Base-by-base conservation (phyloP, 1,140 invertebrate species). In the Drosophila melanogaster region DNA sequence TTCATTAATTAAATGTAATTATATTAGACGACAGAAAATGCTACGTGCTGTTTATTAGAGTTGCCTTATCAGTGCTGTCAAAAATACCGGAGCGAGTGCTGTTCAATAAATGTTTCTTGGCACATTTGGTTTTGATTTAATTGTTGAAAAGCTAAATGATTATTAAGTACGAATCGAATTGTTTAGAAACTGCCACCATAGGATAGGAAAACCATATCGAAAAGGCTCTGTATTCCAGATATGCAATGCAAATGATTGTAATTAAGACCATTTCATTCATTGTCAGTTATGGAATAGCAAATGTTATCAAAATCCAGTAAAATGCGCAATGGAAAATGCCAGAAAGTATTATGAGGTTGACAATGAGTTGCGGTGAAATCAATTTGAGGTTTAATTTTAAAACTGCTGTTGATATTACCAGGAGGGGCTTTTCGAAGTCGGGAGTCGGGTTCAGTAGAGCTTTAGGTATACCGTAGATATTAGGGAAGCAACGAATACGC, bases 391-490 rank as follows among this genome's bases (percentile, higher is more conserved):
- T 19, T 61, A 62, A 33, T 57, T 62, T 19, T 70, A 47, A 70
- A 70, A 70, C 49, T 33, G n/a, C 26, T 61, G 35, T 70, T 49
- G 35, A 64, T 75, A 78, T 87, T 86, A 86, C 81, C 81, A 41
- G 62, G 65, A 69, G 44, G 49, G 56, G 35, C 65, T 55, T 49
- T 47, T 53, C 15, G 49, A 57, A 24, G 40, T 56, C 53, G 70
- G 64, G 44, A 67, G 59, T 60, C 74, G 69, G 47, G 58, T 53
- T 89, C 80, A 89, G 79, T 47, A 78, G 85, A 89, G 80, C 79
- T 77, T 89, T 80, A 89, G 76, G 77, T 74, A 84, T 74, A 89
- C 65, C 85, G 84, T 89, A 60, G 84, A 89, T 74, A 78, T 73
- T 60, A 89, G 73, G 65, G 60, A 80, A 70, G 80, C 84, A 67